A percentile compares a stretch with the other conserved stretches of the same genome.
These are phyloP conservation scores for Drosophila teissieri DNA, from an alignment of 1,140 invertebrate genomes.

Conservation along the genomic window DNA sequence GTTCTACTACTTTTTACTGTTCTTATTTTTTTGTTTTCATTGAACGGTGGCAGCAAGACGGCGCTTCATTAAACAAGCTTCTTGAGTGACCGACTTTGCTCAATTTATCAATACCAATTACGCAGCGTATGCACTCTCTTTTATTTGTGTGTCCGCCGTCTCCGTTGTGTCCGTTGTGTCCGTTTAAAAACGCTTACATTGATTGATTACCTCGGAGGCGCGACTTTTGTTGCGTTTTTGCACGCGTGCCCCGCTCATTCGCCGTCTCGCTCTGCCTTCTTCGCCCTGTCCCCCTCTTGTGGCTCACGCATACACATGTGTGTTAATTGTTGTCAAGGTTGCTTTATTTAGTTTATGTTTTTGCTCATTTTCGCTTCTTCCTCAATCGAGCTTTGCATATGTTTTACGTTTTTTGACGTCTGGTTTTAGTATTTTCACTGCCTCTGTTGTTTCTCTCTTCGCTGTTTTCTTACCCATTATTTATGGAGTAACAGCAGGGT, in stretches of 20 bases:
- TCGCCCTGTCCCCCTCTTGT: conserved; percentile 1
- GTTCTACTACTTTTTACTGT: neutral
- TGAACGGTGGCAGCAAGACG: neutral
- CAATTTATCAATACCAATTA: conserved; percentile 78
- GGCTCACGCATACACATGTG: conserved; percentile 22
- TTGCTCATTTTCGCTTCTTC: conserved; percentile 41
- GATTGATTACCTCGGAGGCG: conserved; percentile 77
- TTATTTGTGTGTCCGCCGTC: neutral
- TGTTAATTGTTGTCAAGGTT: conserved; percentile 81
- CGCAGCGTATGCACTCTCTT: conserved; percentile 24
- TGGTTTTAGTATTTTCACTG: conserved; percentile 30
- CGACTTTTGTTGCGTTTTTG: conserved; percentile 72
- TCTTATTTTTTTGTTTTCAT: conserved; percentile 3
- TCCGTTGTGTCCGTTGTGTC: neutral
- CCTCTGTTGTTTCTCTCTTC: conserved; percentile 16
- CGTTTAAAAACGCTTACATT: conserved; percentile 75
- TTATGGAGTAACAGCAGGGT: neutral
- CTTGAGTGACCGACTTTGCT: conserved; percentile 64
- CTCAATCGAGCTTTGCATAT: conserved; percentile 53
- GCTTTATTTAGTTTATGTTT: conserved; percentile 69
- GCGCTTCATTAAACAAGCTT: conserved; percentile 68
- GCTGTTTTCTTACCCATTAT: conserved; percentile 8
- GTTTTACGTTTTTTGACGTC: conserved; percentile 56
- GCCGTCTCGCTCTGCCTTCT: neutral
- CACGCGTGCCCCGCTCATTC: conserved; percentile 41